Percentiles rank a stretch among this genome's conserved stretches.
These are phyloP conservation scores for Buathra laborator DNA, from an alignment of 2,888 invertebrate species.

Conservation along the genomic window DNA sequence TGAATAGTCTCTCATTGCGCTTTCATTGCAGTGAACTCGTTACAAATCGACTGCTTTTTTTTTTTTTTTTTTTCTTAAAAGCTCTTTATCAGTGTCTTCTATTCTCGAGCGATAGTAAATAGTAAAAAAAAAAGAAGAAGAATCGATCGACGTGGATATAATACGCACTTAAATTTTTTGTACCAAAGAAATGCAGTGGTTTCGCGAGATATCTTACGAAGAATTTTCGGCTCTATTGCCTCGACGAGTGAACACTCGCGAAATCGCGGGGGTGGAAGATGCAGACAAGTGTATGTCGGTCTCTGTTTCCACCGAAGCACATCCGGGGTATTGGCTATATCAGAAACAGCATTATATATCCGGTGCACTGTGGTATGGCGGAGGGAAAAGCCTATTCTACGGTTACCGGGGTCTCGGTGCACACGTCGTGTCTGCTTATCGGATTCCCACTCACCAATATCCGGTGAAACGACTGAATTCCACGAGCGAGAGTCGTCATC, in stretches of 20 bases:
- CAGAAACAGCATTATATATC: conserved; percentile 39
- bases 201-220: neutral
- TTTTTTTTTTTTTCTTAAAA: neutral
- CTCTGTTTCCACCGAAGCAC: conserved; percentile 28
- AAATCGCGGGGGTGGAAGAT: conserved; percentile 31
- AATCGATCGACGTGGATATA: too few species aligned
- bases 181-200: too few species aligned
- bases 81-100: too few species aligned
- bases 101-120: too few species aligned
- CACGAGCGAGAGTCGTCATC: conserved; percentile 44
- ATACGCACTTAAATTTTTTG: too few species aligned
- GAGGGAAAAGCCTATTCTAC: conserved; percentile 19
- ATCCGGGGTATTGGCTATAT: conserved; percentile 5
- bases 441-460: conserved; percentile 61
- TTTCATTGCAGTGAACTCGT: neutral
- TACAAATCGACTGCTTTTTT: neutral
- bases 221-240: neutral
- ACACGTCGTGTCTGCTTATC: conserved; percentile 52
- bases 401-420: conserved; percentile 23
- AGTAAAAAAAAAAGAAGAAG: too few species aligned
- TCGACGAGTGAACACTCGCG: neutral
- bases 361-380: neutral
- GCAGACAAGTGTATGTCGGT: neutral
- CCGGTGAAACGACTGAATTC: conserved; percentile 45
- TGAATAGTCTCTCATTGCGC: neutral